Percentiles rank a stretch among this genome's conserved stretches.
These are phyloP conservation scores for Rhynchotus rufescens DNA, from an alignment of 2,797 vertebrate genomes.

Conservation along the genomic window DNA sequence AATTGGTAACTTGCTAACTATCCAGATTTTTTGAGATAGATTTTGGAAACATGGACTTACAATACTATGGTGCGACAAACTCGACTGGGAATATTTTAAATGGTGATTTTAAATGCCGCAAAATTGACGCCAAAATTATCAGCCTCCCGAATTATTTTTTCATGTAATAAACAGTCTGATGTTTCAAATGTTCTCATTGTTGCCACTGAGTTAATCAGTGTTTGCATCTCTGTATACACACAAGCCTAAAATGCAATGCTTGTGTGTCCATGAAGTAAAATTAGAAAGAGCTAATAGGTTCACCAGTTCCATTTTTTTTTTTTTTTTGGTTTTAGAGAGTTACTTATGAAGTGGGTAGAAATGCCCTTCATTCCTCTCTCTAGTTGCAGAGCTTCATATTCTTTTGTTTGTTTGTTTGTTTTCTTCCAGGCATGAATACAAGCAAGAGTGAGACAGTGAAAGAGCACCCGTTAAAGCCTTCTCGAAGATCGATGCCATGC, in stretches of 20 bases:
- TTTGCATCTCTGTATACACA: not conserved
- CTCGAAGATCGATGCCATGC: conserved; percentile 94
- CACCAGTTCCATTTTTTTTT: not conserved
- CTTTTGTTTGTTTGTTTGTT: not conserved
- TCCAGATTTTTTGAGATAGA: not conserved
- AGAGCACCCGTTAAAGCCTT: conserved; percentile 92
- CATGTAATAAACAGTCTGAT: not conserved
- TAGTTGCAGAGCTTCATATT: not conserved
- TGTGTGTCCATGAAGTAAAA: not conserved
- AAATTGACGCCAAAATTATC: not conserved
- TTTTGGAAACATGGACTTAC: not conserved
- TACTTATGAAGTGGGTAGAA: not conserved
- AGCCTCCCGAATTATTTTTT: not conserved
- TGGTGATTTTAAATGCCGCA: no score
- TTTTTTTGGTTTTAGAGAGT: not conserved
- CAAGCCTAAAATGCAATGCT: not conserved
- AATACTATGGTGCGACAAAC: not conserved
- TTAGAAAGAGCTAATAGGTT: not conserved
- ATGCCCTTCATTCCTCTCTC: not conserved
- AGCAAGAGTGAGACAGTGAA: conserved; percentile 97
- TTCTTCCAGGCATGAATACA: conserved; percentile 91
- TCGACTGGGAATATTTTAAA: not conserved
- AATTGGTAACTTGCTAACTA: not conserved
- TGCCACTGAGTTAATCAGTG: not conserved
- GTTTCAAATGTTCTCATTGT: not conserved